phyloP scores from a whole-genome alignment of 2,797 vertebrate species.

The Acipenser transmontanus region DNA sequence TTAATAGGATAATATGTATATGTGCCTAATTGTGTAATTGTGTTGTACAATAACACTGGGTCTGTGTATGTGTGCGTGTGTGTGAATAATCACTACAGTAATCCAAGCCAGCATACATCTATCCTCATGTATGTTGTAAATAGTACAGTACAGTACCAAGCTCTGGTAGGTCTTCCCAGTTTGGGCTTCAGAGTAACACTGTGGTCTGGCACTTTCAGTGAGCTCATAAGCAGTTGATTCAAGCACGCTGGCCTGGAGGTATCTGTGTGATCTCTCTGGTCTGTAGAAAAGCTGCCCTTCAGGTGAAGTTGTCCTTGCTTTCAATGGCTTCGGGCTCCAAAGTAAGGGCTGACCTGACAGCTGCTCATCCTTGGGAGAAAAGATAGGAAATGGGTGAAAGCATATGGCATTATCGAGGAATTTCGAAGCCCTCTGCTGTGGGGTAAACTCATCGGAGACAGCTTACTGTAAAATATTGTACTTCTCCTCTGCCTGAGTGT shows the following conservation, averaged over 20 bases:
- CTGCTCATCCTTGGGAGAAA: slow-evolving; percentile 45
- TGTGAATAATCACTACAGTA: too few relatives aligned
- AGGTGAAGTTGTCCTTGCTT: slow-evolving; percentile 36
- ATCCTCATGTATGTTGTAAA: background rate
- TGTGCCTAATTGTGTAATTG: too few relatives aligned
- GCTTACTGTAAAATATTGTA: background rate
- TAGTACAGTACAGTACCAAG: slow-evolving; percentile 15
- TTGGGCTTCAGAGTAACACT: slow-evolving; percentile 32
- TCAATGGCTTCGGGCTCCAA: slow-evolving; percentile 43
- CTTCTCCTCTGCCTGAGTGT: too few relatives aligned
- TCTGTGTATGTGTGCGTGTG: too few relatives aligned
- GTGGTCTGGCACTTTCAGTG: slow-evolving; percentile 44
- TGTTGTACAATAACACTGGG: too few relatives aligned
- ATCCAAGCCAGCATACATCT: too few relatives aligned
- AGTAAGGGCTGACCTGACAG: slow-evolving; percentile 46
- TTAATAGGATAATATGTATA: too few relatives aligned
- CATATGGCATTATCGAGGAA: slow-evolving; percentile 31
- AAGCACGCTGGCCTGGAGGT: slow-evolving; percentile 46
- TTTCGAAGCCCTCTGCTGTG: background rate
- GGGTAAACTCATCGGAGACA: background rate
- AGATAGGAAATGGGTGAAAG: slow-evolving; percentile 46
- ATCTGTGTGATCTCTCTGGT: slow-evolving; percentile 49
- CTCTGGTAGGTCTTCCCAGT: slow-evolving; percentile 28
- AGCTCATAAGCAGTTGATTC: slow-evolving; percentile 51
- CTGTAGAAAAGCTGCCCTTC: slow-evolving; percentile 43